Percentiles rank a stretch among this genome's conserved stretches.
These are phyloP conservation scores for Microtus montanus DNA, from an alignment of 2,113 vertebrate genomes.

Conservation along the genomic window DNA sequence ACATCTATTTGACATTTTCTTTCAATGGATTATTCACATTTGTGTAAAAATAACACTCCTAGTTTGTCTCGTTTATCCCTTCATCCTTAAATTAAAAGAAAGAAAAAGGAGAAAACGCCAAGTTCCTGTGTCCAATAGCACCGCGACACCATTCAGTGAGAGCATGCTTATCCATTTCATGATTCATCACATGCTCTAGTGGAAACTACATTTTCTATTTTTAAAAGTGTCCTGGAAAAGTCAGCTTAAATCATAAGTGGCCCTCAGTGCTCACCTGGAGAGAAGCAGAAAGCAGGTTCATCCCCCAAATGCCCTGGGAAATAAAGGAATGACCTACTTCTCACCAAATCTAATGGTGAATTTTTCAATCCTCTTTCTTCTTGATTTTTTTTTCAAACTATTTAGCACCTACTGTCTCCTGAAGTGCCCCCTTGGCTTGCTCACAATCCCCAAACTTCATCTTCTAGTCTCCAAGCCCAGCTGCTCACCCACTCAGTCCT, in stretches of 20 bases:
- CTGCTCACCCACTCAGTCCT: neutral
- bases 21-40: neutral
- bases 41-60: neutral
- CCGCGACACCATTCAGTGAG: neutral
- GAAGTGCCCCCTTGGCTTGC: neutral
- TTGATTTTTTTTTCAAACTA: neutral
- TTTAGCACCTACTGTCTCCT: neutral
- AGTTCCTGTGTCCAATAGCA: neutral
- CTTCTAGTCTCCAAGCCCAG: neutral
- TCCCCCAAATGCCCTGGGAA: neutral
- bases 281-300: neutral
- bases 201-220: neutral
- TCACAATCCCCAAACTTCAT: neutral
- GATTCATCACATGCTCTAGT: neutral
- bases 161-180: neutral
- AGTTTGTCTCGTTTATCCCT: neutral
- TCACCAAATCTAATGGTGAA: neutral
- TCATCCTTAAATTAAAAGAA: neutral
- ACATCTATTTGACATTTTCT: neutral
- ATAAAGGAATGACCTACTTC: neutral
- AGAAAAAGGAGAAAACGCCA: neutral
- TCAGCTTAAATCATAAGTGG: constrained; percentile 6
- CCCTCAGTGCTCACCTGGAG: neutral
- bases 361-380: neutral
- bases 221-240: constrained; percentile 45